phyloP scores from a whole-genome alignment of 2,113 vertebrate genomes.

The Morphnarchus princeps region DNA sequence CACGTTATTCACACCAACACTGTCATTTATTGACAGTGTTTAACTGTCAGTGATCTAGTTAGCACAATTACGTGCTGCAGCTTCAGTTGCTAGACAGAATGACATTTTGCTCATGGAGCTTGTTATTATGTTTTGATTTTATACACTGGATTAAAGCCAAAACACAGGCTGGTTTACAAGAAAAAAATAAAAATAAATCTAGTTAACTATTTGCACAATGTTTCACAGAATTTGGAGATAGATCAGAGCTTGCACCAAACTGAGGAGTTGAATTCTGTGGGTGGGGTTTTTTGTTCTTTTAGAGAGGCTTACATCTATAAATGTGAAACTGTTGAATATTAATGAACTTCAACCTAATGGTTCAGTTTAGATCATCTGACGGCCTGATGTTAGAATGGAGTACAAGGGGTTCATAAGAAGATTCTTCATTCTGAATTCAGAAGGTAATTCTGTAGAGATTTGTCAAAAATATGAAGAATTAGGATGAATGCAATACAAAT shows the following conservation, averaged over 20 bases:
- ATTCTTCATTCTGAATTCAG: not conserved
- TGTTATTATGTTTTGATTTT: conserved; percentile 48
- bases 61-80: conserved; percentile 22
- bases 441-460: not conserved
- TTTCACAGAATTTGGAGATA: not conserved
- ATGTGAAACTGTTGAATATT: not conserved
- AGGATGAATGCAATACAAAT: fast-evolving
- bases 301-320: not conserved
- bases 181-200: not conserved
- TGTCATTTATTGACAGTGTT: conserved; percentile 57
- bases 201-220: not conserved
- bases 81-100: conserved; percentile 35
- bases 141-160: conserved; percentile 2
- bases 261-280: not conserved
- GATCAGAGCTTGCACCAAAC: not conserved
- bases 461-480: not conserved
- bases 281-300: not conserved
- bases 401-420: not conserved
- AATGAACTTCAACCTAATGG: not conserved
- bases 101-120: conserved; percentile 24
- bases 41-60: conserved; percentile 43
- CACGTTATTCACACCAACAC: conserved; percentile 49
- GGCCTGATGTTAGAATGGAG: fast-evolving
- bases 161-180: not conserved
- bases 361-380: not conserved